Evolutionary conservation across 2,888 invertebrate genomes (phyloP).

Genomic region (Nephrotoma appendiculata): DNA sequence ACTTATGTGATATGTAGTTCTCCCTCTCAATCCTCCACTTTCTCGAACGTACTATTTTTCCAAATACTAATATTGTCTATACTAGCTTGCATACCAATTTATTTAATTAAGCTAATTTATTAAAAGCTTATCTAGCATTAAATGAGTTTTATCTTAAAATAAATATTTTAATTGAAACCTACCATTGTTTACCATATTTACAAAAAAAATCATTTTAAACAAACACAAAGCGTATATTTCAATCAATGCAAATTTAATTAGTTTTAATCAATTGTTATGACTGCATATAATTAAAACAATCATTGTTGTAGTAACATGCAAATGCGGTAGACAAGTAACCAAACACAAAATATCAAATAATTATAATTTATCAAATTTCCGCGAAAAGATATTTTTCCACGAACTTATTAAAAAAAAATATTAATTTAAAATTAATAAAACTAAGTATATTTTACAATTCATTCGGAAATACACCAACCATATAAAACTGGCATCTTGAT

Average conservation of each 20-base stretch:
- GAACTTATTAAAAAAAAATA: background rate
- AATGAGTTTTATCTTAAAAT: no score
- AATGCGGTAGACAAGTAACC: background rate
- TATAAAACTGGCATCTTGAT: background rate
- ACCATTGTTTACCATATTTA: no score
- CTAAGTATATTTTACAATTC: background rate
- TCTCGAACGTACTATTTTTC: no score
- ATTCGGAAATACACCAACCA: background rate
- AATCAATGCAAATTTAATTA: background rate
- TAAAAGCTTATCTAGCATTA: no score
- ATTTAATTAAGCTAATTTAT: no score
- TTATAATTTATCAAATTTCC: background rate
- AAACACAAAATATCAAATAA: background rate
- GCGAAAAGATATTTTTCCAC: background rate
- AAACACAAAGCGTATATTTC: no score
- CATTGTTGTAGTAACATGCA: background rate
- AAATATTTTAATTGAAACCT: no score
- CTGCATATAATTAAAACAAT: background rate
- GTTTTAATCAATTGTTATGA: background rate
- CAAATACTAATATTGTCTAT: no score
- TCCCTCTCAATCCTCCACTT: no score
- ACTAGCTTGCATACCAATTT: no score
- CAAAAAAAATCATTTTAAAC: no score
- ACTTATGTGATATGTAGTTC: no score
- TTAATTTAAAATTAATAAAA: background rate